Percentiles rank a stretch among this genome's conserved stretches.
These are phyloP conservation scores for Acromyrmex heyeri DNA, from an alignment of 1,140 invertebrate genomes.

Conservation along the genomic window DNA sequence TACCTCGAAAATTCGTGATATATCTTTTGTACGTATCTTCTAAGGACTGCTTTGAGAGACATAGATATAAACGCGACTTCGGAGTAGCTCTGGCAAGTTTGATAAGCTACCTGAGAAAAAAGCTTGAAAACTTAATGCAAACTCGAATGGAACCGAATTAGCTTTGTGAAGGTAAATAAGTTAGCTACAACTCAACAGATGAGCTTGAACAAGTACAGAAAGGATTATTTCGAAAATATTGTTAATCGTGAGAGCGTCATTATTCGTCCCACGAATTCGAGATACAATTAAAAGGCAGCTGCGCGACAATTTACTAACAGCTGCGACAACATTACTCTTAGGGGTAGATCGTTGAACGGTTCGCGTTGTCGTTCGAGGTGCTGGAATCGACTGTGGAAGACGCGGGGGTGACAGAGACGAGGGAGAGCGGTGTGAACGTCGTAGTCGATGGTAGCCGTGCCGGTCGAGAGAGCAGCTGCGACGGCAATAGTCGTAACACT, in stretches of 20 bases:
- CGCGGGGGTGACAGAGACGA: slow-evolving; percentile 26
- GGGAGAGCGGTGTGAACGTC: slow-evolving; percentile 53
- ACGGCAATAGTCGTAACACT: slow-evolving; percentile 49
- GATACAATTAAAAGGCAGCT: slow-evolving; percentile 47
- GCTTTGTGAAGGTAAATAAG: background rate
- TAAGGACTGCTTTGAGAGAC: slow-evolving; percentile 34
- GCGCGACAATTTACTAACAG: slow-evolving; percentile 68
- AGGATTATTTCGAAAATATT: slow-evolving; percentile 9
- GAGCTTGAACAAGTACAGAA: background rate
- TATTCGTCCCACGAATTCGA: background rate
- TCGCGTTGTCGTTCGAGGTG: slow-evolving; percentile 55
- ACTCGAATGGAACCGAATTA: background rate
- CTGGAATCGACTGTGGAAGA: slow-evolving; percentile 34
- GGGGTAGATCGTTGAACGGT: slow-evolving; percentile 13
- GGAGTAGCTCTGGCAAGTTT: no score
- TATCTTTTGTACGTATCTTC: slow-evolving; percentile 73
- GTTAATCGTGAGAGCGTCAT: slow-evolving; percentile 10
- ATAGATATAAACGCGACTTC: slow-evolving; percentile 1
- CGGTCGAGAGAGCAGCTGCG: slow-evolving; percentile 55
- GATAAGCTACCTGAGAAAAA: background rate
- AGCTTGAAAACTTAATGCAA: background rate
- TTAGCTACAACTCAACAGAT: background rate
- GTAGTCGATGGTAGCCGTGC: slow-evolving; percentile 56
- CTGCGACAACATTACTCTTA: slow-evolving; percentile 47
- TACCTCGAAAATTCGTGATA: slow-evolving; percentile 72